Conservation (phyloP, 2,888 invertebrate genomes). For the Epistrophe grossulariae region DNA sequence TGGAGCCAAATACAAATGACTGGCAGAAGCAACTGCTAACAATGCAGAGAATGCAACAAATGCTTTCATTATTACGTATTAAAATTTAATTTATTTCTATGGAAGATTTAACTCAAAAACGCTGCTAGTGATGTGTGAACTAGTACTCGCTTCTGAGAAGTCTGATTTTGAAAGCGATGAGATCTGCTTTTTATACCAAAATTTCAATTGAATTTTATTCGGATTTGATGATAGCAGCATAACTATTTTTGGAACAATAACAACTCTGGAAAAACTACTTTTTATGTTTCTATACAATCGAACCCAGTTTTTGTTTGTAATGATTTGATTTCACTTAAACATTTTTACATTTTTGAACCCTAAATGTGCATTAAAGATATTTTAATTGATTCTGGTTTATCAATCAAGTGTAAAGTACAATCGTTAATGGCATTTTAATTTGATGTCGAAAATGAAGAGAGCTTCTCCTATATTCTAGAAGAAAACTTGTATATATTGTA, state of each 20-base stretch:
- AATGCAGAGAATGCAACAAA: not conserved
- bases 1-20: not conserved
- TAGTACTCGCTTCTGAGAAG: conserved; percentile 81
- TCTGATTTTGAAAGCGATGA: not conserved
- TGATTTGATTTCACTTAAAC: no score
- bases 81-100: not conserved
- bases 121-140: conserved; percentile 82
- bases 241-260: not conserved
- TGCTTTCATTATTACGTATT: conserved; percentile 5
- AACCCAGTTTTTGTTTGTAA: not conserved
- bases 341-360: no score
- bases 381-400: not conserved
- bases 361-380: not conserved
- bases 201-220: not conserved
- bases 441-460: no score
- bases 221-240: no score
- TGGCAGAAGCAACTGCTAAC: not conserved
- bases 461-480: not conserved
- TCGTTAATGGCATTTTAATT: not conserved
- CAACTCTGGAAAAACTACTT: not conserved
- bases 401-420: not conserved
- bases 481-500: no score
- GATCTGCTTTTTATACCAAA: not conserved
- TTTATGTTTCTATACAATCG: not conserved
- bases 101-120: conserved; percentile 48